Conservation (phyloP, 2,888 invertebrate genomes). For the Tetrapedia diversipes region DNA sequence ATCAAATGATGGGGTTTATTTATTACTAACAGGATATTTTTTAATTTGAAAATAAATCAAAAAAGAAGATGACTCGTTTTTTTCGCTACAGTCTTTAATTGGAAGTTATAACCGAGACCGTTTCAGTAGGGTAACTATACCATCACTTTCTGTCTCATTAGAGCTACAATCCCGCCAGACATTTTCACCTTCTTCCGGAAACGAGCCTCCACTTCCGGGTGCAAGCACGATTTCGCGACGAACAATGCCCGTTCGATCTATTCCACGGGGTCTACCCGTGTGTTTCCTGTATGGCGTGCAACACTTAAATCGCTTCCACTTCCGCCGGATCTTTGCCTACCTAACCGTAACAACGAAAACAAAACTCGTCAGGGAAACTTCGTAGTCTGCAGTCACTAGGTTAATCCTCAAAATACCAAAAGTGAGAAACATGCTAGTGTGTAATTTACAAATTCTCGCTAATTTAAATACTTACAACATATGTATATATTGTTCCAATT, state of each 20-base stretch:
- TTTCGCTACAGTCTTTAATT: no score
- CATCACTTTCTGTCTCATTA: slow-evolving; percentile 45
- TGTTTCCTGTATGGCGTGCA: slow-evolving; percentile 67
- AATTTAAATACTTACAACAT: no score
- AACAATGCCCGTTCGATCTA: slow-evolving; percentile 67
- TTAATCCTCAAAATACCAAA: neutral
- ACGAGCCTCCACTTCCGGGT: slow-evolving; percentile 57
- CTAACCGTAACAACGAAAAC: slow-evolving; percentile 62
- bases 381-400: neutral
- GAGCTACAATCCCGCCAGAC: slow-evolving; percentile 21
- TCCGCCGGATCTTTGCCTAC: slow-evolving; percentile 71
- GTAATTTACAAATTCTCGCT: no score
- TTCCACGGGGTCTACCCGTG: slow-evolving; percentile 52
- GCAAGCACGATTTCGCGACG: slow-evolving; percentile 61
- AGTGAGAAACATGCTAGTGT: no score
- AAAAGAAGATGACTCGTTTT: no score
- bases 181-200: slow-evolving; percentile 64
- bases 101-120: neutral
- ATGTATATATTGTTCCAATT: no score
- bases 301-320: slow-evolving; percentile 71
- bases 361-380: slow-evolving; percentile 34
- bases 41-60: no score
- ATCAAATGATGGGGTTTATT: no score
- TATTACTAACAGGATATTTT: no score
- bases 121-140: neutral